phyloP scores from a whole-genome alignment of 2,113 vertebrate species.

The Chunga burmeisteri region DNA sequence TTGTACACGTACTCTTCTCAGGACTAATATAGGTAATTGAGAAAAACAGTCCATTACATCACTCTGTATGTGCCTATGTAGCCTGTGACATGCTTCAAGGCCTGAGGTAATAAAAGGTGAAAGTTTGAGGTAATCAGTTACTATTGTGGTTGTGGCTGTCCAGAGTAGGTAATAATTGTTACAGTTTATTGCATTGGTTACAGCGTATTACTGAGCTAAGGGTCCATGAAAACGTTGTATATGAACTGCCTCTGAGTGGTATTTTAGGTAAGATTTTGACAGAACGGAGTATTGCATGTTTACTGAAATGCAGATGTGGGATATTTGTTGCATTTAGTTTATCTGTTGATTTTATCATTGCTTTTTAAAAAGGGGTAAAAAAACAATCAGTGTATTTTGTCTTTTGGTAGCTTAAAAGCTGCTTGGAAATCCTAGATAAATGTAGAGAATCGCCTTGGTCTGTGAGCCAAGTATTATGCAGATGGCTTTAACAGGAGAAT shows the following conservation, averaged over 20 bases:
- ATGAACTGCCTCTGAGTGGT: neutral
- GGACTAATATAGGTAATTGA: neutral
- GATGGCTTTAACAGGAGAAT: neutral
- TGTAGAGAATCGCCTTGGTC: neutral
- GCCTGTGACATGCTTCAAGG: neutral
- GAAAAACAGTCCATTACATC: neutral
- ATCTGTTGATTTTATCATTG: neutral
- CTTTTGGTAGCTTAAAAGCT: neutral
- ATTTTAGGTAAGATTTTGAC: neutral
- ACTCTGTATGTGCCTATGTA: fast-evolving
- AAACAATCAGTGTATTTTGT: no score
- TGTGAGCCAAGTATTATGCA: neutral
- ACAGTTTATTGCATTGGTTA: neutral
- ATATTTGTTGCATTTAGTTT: neutral
- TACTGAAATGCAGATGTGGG: neutral
- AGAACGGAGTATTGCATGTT: neutral
- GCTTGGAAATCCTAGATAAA: neutral
- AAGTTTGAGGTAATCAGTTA: neutral
- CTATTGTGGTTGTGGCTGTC: neutral
- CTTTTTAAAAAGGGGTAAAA: neutral
- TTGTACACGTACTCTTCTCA: neutral
- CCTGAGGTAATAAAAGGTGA: neutral
- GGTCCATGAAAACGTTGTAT: fast-evolving
- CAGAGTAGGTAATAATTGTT: neutral
- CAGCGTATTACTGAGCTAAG: neutral